These are phyloP conservation scores for Nannoperca obscura DNA, from an alignment of 2,797 vertebrate genomes.

Conservation along the genomic window DNA sequence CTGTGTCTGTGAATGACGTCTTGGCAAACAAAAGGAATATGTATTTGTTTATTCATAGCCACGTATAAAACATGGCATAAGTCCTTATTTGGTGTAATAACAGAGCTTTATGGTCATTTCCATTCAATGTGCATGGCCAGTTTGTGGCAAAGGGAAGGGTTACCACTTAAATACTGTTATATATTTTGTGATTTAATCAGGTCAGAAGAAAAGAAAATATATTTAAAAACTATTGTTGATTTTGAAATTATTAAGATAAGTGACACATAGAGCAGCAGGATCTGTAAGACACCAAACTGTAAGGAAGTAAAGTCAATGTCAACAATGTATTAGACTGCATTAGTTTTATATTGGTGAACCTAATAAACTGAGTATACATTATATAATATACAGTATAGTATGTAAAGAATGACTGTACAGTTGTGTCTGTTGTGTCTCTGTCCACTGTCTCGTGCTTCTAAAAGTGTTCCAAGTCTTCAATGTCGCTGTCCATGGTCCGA, in stretches of 20 bases:
- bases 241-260: no score
- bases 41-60: not conserved
- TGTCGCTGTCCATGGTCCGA: no score
- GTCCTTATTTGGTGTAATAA: not conserved
- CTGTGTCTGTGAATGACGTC: not conserved
- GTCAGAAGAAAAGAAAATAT: not conserved
- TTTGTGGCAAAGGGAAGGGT: no score
- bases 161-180: no score
- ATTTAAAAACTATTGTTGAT: no score
- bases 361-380: no score
- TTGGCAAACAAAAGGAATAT: not conserved
- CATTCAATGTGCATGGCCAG: no score
- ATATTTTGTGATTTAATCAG: not conserved
- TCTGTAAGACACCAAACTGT: not conserved
- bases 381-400: no score
- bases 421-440: conserved; percentile 40
- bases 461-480: conserved; percentile 10
- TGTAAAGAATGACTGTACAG: not conserved
- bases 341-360: no score
- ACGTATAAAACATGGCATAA: not conserved
- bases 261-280: not conserved
- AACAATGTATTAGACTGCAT: not conserved
- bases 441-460: conserved; percentile 59
- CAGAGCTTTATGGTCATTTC: no score
- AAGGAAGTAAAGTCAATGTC: not conserved